phyloP scores from a whole-genome alignment of 2,888 invertebrate genomes.

The Sinotaia quadrata region DNA sequence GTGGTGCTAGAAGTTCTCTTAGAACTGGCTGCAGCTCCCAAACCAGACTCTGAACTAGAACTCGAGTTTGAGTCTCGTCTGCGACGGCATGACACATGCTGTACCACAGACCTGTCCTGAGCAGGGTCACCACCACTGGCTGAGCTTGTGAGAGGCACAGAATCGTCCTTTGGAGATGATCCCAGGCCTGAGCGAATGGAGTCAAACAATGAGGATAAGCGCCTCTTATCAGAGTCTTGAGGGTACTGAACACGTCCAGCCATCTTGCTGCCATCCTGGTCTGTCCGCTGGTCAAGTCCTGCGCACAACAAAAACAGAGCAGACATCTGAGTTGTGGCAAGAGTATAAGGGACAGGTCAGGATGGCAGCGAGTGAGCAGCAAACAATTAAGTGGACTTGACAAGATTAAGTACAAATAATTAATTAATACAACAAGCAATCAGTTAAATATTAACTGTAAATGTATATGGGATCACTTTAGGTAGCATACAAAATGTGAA shows the following conservation, averaged over 20 bases:
- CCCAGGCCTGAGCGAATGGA: conserved; percentile 38
- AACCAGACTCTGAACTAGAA: conserved; percentile 22
- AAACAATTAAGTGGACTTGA: too few species aligned
- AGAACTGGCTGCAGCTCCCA: conserved; percentile 1
- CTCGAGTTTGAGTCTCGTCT: conserved; percentile 29
- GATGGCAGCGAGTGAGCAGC: too few species aligned
- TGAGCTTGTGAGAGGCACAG: neutral
- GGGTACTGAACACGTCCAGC: conserved; percentile 47
- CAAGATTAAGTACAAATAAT: too few species aligned
- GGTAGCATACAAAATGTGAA: too few species aligned
- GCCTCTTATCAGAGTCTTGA: conserved; percentile 55
- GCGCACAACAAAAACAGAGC: conserved; percentile 18
- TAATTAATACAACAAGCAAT: too few species aligned
- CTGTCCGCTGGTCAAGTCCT: conserved; percentile 13
- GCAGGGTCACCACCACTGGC: neutral
- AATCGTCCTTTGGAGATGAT: conserved; percentile 4
- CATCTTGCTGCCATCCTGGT: conserved; percentile 30
- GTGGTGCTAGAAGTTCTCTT: neutral
- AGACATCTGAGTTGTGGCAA: neutral
- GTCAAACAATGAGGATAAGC: conserved; percentile 51
- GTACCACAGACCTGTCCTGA: conserved; percentile 7
- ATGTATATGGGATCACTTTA: too few species aligned
- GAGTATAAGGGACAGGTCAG: too few species aligned
- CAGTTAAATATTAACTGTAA: too few species aligned
- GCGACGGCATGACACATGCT: conserved; percentile 34